phyloP scores from a whole-genome alignment of 2,113 vertebrate genomes.

The Sterrhoptilus dennistouni region DNA sequence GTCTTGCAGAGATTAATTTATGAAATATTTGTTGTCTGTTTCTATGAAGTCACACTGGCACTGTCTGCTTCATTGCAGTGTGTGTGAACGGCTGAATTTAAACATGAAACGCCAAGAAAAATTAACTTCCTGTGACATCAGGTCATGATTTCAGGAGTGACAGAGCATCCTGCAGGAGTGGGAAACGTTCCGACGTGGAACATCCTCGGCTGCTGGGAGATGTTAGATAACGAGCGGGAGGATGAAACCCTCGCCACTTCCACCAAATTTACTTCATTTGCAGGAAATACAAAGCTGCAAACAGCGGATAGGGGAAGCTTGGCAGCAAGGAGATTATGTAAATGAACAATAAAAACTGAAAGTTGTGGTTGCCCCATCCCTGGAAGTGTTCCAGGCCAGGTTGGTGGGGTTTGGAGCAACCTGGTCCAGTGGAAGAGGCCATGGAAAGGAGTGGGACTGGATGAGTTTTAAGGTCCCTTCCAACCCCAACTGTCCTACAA shows the following conservation, averaged over 20 bases:
- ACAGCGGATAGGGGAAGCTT: accelerated
- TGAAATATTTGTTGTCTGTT: constrained; percentile 64
- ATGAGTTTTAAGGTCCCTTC: not conserved
- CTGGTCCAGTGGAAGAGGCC: not conserved
- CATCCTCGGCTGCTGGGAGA: not conserved
- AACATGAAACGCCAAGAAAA: not conserved
- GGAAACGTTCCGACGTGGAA: not conserved
- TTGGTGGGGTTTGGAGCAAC: not conserved
- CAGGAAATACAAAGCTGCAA: not conserved
- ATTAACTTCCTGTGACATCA: constrained; percentile 35
- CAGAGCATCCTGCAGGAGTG: constrained; percentile 1
- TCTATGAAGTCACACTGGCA: constrained; percentile 50
- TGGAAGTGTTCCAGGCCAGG: not conserved
- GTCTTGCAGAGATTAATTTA: constrained; percentile 75
- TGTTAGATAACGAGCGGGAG: not conserved
- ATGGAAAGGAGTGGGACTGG: not conserved
- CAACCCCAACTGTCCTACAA: too few species aligned
- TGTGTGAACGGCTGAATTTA: not conserved
- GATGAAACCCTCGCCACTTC: not conserved
- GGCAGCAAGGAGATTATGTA: not conserved
- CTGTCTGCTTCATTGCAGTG: not conserved
- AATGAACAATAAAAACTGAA: not conserved
- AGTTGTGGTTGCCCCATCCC: not conserved
- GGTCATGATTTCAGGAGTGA: not conserved
- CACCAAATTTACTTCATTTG: not conserved